A percentile compares a stretch with the other conserved stretches of the same genome.
Evolutionary conservation across 2,113 vertebrate genomes (phyloP).

Genomic region (Raja brachyura): DNA sequence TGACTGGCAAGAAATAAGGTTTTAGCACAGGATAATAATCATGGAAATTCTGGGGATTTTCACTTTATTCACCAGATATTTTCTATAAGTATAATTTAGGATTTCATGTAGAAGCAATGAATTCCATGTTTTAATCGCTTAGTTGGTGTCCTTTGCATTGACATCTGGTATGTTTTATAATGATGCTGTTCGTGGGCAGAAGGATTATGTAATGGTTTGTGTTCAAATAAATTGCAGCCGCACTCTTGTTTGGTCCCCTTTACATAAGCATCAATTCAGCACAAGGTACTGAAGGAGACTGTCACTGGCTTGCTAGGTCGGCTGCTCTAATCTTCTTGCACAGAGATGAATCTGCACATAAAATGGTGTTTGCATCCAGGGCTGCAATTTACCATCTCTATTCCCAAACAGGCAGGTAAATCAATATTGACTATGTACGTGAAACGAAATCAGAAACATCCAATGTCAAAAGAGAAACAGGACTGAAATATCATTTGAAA

Average conservation of each 20-base stretch:
- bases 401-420: slow-evolving; percentile 2
- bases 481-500: not conserved
- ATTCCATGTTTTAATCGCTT: slow-evolving; percentile 18
- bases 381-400: slow-evolving; percentile 3
- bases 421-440: not conserved
- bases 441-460: slow-evolving; percentile 6
- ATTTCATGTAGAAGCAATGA: not conserved
- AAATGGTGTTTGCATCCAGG: not conserved
- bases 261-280: slow-evolving; percentile 25
- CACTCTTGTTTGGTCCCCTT: not conserved
- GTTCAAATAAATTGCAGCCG: slow-evolving; percentile 27
- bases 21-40: not conserved
- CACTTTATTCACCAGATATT: not conserved
- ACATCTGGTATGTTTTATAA: slow-evolving; percentile 23
- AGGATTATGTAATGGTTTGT: slow-evolving; percentile 28
- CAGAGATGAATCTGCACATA: not conserved
- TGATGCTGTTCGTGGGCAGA: slow-evolving; percentile 9
- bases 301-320: not conserved
- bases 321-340: not conserved
- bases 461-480: not conserved
- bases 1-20: not conserved
- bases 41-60: not conserved
- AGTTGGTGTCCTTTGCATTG: not conserved
- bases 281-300: slow-evolving; percentile 2
- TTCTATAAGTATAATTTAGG: not conserved